phyloP scores from a whole-genome alignment of 1,140 invertebrate species.

The Calephelis virginiensis region DNA sequence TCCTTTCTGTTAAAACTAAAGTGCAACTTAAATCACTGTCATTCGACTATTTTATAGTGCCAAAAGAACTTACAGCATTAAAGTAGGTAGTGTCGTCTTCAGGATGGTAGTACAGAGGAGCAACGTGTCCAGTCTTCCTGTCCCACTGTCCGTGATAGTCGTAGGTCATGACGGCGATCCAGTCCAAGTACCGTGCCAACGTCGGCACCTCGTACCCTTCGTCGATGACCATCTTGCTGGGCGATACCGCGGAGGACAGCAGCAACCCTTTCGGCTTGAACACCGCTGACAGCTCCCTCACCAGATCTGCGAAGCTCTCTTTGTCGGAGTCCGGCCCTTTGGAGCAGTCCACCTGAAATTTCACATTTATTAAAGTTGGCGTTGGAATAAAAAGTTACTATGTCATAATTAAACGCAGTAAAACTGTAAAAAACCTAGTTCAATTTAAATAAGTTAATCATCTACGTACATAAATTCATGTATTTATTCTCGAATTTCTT shows the following conservation, averaged over 20 bases:
- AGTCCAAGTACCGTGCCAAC: slow-evolving; percentile 88
- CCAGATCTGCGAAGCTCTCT: slow-evolving; percentile 84
- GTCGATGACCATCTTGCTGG: slow-evolving; percentile 92
- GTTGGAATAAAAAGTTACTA: slow-evolving; percentile 30
- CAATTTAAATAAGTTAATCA: no score
- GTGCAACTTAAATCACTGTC: no score
- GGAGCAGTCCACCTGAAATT: slow-evolving; percentile 85
- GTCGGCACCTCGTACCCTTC: slow-evolving; percentile 90
- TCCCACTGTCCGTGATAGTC: slow-evolving; percentile 95
- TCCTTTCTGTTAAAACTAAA: no score
- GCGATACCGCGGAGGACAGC: slow-evolving; percentile 91
- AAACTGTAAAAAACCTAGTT: no score
- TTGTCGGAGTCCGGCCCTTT: slow-evolving; percentile 92
- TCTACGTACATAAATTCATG: no score
- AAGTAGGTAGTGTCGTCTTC: slow-evolving; percentile 87
- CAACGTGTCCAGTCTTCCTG: slow-evolving; percentile 92
- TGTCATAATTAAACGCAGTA: no score
- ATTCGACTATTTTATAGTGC: neutral
- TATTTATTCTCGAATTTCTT: no score
- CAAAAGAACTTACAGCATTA: slow-evolving; percentile 79
- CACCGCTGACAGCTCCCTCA: slow-evolving; percentile 85
- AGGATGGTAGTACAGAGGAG: slow-evolving; percentile 89
- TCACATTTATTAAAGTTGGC: neutral
- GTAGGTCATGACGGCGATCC: slow-evolving; percentile 93
- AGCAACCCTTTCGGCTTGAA: slow-evolving; percentile 87